phyloP scores from a whole-genome alignment of 1,140 invertebrate genomes.

The Panonychus citri region DNA sequence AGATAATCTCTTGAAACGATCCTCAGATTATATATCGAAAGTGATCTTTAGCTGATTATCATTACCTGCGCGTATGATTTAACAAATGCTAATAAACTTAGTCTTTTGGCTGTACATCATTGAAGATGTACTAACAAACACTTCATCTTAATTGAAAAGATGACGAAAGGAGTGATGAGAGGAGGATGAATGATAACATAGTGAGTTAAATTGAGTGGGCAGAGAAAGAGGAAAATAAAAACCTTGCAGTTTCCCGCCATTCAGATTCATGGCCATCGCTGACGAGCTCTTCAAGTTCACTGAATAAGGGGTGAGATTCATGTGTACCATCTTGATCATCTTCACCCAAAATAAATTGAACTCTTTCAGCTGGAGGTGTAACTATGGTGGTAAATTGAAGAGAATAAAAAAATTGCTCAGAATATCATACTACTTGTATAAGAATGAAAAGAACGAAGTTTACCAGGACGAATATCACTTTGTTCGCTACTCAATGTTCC shows the following conservation, averaged over 20 bases:
- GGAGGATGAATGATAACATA: neutral
- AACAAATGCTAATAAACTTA: no score
- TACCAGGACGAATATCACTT: neutral
- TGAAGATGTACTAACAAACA: no score
- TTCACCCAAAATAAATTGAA: constrained; percentile 87
- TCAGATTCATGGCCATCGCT: constrained; percentile 59
- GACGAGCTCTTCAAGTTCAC: constrained; percentile 62
- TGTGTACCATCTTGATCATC: constrained; percentile 34
- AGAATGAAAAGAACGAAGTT: constrained; percentile 5
- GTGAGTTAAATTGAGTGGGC: no score
- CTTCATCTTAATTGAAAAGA: constrained; percentile 20
- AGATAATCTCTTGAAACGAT: no score
- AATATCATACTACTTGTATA: no score
- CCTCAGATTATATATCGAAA: no score
- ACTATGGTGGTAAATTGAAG: neutral
- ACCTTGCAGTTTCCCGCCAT: constrained; percentile 92
- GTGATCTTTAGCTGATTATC: no score
- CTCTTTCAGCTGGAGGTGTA: constrained; percentile 50
- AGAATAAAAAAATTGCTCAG: no score
- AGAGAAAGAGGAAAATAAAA: no score
- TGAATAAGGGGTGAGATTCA: constrained; percentile 39
- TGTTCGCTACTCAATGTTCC: constrained; percentile 4
- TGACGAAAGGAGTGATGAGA: constrained; percentile 7
- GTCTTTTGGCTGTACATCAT: no score
- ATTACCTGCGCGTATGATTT: no score